These are phyloP conservation scores for Numenius phaeopus DNA, from an alignment of 2,797 vertebrate species.

Conservation along the genomic window DNA sequence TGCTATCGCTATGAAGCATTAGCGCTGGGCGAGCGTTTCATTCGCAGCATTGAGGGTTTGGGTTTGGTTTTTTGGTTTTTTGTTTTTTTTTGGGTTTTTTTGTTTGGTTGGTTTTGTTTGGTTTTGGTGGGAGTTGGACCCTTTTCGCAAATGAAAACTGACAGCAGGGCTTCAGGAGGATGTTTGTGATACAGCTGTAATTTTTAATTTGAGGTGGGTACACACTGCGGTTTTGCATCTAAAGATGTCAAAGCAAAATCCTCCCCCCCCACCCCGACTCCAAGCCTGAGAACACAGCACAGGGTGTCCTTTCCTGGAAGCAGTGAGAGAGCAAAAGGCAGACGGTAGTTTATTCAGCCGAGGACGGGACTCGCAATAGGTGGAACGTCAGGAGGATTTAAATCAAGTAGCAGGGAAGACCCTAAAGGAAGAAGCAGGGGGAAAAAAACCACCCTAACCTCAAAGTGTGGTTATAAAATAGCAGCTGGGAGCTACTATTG, in stretches of 20 bases:
- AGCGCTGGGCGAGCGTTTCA: neutral
- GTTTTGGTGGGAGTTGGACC: neutral
- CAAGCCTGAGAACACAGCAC: neutral
- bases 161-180: constrained; percentile 27
- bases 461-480: constrained; percentile 25
- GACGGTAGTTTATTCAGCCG: constrained; percentile 28
- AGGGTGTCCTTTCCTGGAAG: constrained; percentile 41
- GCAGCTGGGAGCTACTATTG: neutral
- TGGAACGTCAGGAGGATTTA: constrained; percentile 70
- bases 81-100: too few species aligned
- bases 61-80: too few species aligned
- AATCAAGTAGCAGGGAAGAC: constrained; percentile 36
- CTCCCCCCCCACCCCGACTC: neutral
- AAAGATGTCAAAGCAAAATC: neutral
- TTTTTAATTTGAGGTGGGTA: constrained; percentile 26
- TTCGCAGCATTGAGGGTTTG: neutral
- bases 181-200: constrained; percentile 21
- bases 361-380: constrained; percentile 45
- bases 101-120: neutral
- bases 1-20: neutral
- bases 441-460: neutral
- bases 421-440: neutral
- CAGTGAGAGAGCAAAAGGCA: constrained; percentile 20
- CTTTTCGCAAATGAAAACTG: constrained; percentile 15
- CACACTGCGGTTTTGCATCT: neutral